Evolutionary conservation across 2,888 invertebrate species (phyloP).

Genomic region (Campoplex nolae): DNA sequence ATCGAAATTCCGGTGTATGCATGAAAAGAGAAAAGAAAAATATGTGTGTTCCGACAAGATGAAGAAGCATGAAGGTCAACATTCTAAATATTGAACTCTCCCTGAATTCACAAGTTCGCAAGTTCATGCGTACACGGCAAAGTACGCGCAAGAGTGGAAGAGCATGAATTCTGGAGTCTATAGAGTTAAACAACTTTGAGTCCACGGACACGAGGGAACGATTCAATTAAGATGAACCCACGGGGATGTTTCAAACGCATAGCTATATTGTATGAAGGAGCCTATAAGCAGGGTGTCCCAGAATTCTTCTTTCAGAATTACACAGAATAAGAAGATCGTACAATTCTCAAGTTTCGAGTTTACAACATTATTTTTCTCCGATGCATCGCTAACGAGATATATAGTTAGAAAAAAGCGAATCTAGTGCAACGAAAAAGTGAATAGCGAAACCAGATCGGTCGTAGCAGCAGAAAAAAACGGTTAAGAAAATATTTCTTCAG

Average conservation of each 20-base stretch:
- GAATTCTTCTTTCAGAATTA: not conserved
- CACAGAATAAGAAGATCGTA: not conserved
- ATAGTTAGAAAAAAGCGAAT: too few relatives aligned
- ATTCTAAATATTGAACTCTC: not conserved
- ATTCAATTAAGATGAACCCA: constrained; percentile 74
- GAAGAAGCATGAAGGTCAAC: too few relatives aligned
- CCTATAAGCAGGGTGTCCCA: not conserved
- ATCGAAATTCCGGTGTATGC: not conserved
- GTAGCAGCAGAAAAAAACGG: too few relatives aligned
- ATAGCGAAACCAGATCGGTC: too few relatives aligned
- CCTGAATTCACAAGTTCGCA: constrained; percentile 2
- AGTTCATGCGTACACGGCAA: not conserved
- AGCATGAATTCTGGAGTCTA: constrained; percentile 1
- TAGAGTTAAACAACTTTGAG: constrained; percentile 7
- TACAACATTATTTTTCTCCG: not conserved
- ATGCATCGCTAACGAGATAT: not conserved
- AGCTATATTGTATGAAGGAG: not conserved
- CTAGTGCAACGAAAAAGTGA: too few relatives aligned
- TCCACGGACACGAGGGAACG: constrained; percentile 54
- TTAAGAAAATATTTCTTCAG: too few relatives aligned
- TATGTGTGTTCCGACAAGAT: not conserved
- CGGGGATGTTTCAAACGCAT: not conserved
- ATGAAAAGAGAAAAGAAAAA: not conserved
- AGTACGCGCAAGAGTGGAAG: not conserved
- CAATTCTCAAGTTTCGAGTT: not conserved